Base-by-base conservation (phyloP, 92 coral and sea anemone genomes). In the Zoanthus gigantus region DNA sequence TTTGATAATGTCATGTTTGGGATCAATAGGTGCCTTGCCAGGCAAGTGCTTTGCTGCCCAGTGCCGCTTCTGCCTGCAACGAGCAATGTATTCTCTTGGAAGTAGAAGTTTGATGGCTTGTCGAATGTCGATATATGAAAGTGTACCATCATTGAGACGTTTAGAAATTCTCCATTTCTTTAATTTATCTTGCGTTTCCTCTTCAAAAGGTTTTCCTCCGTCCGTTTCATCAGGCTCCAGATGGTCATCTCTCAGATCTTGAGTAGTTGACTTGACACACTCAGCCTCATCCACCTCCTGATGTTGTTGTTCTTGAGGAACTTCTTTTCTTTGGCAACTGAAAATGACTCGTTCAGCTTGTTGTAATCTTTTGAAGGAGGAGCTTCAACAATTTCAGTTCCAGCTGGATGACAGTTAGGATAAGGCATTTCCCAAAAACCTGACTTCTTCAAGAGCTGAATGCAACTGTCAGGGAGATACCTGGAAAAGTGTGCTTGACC, bases 41-140 rank as follows among this genome's bases (percentile, higher is more conserved):
- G 92, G 92, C 15, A 89, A 90, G 76, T 76, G 74, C 50, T 89
- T 89, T 23, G 92, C 23, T 56, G 17, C 95, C 90, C 86, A 83
- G 61, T 86, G 92, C 71, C 89, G 48, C 66, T 89, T 86, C 61
- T 87, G 88, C 29, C 66, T 87, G 23, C 92, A 84, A 61, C 90
- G 88, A 14, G 93, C 75, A 8, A 86, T 86, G 67, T 86, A 63
- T 75, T 90, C 90, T n/a, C 84, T 48, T 63, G 88, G 90, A 29
- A 81, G n/a, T 30, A 90, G 65, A 7, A 80, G 37, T 56, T 90
- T 79, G 48, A 82, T 31, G 29, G 90, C 93, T 61, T 90, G 85
- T 15, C 86, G 68, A 10, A 90, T 85, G 47, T 90, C 86, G 12
- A 86, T 72, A 47, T 72, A 7, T 7, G 16, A 78, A 9, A 50